Percentiles rank a stretch among this genome's conserved stretches.
Evolutionary conservation across 2,888 invertebrate genomes (phyloP).

Genomic region (Teleiodes luculella): DNA sequence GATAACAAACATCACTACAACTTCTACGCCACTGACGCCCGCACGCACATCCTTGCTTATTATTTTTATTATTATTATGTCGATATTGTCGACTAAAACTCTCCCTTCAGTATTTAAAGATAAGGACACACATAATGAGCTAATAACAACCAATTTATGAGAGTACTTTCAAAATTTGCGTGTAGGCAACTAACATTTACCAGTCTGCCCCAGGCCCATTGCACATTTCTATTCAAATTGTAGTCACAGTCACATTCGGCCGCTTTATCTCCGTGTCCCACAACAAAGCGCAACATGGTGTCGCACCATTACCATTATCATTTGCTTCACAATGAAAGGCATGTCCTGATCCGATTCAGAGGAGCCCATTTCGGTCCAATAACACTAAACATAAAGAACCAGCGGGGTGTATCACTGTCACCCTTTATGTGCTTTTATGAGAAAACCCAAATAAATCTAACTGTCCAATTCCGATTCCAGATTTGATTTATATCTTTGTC

Average conservation of each 20-base stretch:
- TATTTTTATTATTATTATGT: no score
- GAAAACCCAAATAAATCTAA: constrained; percentile 17
- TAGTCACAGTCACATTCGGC: background rate
- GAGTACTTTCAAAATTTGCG: background rate
- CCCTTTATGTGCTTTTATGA: constrained; percentile 58
- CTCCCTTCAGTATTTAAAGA: no score
- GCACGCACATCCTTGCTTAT: no score
- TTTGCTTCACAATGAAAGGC: constrained; percentile 69
- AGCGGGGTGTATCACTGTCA: constrained; percentile 71
- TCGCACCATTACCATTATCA: constrained; percentile 69
- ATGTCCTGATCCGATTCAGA: constrained; percentile 59
- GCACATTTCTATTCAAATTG: background rate
- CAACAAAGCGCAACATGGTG: constrained; percentile 68
- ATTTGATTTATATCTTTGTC: constrained; percentile 3
- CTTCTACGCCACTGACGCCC: no score
- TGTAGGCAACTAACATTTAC: background rate
- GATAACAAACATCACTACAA: no score
- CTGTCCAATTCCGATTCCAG: constrained; percentile 1
- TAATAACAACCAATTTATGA: background rate
- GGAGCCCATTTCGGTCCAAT: constrained; percentile 64
- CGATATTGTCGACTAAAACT: no score
- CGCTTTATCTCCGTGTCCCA: constrained; percentile 27
- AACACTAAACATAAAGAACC: constrained; percentile 72
- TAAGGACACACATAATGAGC: no score
- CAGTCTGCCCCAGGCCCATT: background rate